Evolutionary conservation across 2,113 vertebrate species (phyloP), one percentile per base, ranked within the genome.

Genomic region (Nerophis ophidion): DNA sequence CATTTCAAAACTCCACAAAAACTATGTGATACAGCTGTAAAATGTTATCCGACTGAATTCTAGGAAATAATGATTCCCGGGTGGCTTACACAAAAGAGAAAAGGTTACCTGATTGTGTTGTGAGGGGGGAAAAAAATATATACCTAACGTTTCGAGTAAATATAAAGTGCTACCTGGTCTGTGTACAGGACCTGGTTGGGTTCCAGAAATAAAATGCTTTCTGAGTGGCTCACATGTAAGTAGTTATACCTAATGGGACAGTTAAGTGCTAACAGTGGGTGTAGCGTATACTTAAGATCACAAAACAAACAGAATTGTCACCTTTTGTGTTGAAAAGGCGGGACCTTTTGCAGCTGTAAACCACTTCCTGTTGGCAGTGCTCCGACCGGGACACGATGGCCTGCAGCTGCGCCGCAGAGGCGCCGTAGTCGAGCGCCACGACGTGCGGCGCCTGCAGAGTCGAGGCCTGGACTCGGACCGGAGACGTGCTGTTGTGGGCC

Each of bases 281-380:
- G 40, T 11, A 44, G 40, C 40, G 11, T 5, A 3, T 52, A 15
- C 12, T 8, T 1, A 12, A 16, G 8, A 5, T 8, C 17, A 40
- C 9, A 42, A 42, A 15, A 42, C 14, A 55, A 47, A 8, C 2
- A 36, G 3, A 17, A 5, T 2, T 5, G 33, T 89, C 84, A 97
- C 97, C 94, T 0, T 91, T 93, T 0, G 92, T 92, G 65, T 97
- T 96, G 33, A 98, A 91, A 35, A 99, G 90, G 5, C 93, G 93
- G 44, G 96, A 97, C 70, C 85, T 94, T 80, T 74, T 92, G 87
- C 97, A 99, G 78, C 85, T 86, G 83, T 98, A 99, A 13, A 88
- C 82, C 58, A 94, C 90, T 77, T 98, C 94, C 77, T 99, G 96
- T 52, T 98, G 95, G 1, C 96, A 99, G 76, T 95, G 86, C 69